A percentile compares a stretch with the other conserved stretches of the same genome.
phyloP scores from a whole-genome alignment of 1,140 invertebrate species.

The Hestina assimilis region DNA sequence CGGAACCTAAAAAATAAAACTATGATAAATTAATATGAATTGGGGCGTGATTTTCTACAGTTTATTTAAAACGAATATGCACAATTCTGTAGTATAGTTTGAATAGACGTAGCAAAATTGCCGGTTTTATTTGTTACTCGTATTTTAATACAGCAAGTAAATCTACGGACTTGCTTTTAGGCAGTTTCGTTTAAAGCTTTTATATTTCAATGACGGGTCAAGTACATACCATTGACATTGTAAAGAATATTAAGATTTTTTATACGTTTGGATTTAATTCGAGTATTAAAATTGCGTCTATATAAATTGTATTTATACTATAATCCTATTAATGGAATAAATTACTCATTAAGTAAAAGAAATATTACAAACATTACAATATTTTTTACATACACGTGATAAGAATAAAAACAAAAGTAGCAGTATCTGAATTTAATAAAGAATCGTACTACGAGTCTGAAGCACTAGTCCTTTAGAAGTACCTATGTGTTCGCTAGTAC shows the following conservation, averaged over 20 bases:
- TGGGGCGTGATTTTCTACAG: conserved; percentile 23
- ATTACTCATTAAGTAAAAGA: too few species aligned
- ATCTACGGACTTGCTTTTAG: background rate
- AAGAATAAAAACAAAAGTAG: too few species aligned
- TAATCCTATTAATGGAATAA: too few species aligned
- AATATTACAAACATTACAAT: too few species aligned
- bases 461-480: too few species aligned
- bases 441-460: too few species aligned
- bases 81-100: conserved; percentile 9
- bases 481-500: too few species aligned
- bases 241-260: background rate
- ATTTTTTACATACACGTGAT: too few species aligned
- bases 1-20: conserved; percentile 1
- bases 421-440: too few species aligned
- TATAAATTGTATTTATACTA: too few species aligned
- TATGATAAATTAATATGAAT: conserved; percentile 14
- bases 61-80: conserved; percentile 17
- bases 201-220: conserved; percentile 13
- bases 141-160: conserved; percentile 15
- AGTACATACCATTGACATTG: conserved; percentile 7
- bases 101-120: conserved; percentile 13
- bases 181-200: conserved; percentile 11
- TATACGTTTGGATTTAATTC: background rate
- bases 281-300: background rate
- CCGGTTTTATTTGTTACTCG: conserved; percentile 16